These are phyloP conservation scores for Acridotheres tristis DNA, from an alignment of 2,797 vertebrate species.

Conservation along the genomic window DNA sequence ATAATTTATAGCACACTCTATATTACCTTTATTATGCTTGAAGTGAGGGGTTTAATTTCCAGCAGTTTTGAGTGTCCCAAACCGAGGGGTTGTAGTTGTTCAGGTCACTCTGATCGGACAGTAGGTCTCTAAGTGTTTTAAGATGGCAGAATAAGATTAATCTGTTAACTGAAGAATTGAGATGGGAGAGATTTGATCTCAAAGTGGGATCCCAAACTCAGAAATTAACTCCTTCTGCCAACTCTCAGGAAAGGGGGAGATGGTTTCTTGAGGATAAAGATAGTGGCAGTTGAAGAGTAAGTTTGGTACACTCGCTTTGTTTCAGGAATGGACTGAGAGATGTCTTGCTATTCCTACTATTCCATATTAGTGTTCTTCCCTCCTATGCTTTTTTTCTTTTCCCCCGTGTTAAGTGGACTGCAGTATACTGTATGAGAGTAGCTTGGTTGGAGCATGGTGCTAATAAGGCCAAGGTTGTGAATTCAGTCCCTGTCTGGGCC, in stretches of 20 bases:
- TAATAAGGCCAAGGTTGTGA: neutral
- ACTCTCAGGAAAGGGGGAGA: neutral
- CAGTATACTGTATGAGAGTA: neutral
- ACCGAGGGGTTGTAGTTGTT: accelerated
- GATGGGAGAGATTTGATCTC: neutral
- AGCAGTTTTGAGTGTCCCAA: neutral
- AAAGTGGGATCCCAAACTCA: neutral
- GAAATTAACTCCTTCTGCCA: neutral
- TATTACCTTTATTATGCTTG: neutral
- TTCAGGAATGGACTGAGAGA: neutral
- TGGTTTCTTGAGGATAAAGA: neutral
- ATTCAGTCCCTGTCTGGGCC: neutral
- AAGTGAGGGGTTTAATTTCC: neutral
- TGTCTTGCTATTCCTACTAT: neutral
- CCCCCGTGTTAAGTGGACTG: accelerated
- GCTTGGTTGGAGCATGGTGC: neutral
- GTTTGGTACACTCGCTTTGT: neutral
- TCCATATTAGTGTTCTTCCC: neutral
- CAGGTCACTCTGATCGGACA: neutral
- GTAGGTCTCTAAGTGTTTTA: neutral
- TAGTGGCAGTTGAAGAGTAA: neutral
- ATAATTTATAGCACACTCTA: neutral
- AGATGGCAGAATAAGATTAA: neutral
- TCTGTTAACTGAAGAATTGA: neutral
- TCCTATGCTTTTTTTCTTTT: neutral